Conservation (phyloP, 2,888 invertebrate genomes). For the Leptarthrus brevirostris region DNA sequence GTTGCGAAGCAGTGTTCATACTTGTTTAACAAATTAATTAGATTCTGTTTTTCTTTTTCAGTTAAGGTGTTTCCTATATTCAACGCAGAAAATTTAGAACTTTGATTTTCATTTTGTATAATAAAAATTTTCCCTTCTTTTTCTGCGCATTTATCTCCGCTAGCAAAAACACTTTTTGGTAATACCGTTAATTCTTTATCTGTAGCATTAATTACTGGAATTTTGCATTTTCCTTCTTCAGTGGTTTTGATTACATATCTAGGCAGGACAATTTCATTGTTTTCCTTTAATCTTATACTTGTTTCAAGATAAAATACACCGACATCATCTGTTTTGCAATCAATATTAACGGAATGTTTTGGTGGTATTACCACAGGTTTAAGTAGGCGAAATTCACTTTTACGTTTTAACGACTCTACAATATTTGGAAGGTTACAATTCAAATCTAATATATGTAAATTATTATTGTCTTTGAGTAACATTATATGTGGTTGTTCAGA, state of each 20-base stretch:
- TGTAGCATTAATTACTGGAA: neutral
- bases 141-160: neutral
- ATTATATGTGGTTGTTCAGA: conserved; percentile 24
- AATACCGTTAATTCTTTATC: neutral
- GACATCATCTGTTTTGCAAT: neutral
- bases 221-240: neutral
- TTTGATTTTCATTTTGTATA: neutral
- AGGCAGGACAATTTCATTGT: neutral
- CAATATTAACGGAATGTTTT: neutral
- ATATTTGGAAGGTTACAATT: neutral
- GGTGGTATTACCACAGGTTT: neutral
- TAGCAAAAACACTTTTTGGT: neutral
- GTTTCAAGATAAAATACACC: neutral
- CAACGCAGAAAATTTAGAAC: neutral
- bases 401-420: neutral
- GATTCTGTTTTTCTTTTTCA: neutral
- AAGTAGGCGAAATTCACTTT: neutral
- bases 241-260: neutral
- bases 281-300: neutral
- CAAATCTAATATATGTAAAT: neutral
- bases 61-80: neutral
- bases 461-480: conserved; percentile 7
- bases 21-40: neutral
- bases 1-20: conserved; percentile 22
- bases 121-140: too few species aligned